These are phyloP conservation scores for Ceratosolen solmsi DNA, from an alignment of 1,140 invertebrate genomes.

Conservation along the genomic window DNA sequence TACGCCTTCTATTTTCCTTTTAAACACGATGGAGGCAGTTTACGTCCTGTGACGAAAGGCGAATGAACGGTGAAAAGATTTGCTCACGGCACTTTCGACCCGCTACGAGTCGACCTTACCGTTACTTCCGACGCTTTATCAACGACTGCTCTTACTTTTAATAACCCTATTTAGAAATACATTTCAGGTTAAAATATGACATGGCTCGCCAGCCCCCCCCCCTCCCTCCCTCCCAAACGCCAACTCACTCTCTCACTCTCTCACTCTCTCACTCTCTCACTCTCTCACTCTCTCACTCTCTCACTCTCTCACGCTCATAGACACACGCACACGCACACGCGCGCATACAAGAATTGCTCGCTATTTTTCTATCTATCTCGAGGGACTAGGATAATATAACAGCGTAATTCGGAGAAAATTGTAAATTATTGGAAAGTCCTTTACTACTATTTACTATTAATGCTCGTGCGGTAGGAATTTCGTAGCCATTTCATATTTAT, in stretches of 20 bases:
- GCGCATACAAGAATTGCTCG: too few species aligned
- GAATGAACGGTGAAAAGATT: neutral
- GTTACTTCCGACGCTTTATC: neutral
- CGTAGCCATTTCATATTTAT: neutral
- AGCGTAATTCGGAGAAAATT: neutral
- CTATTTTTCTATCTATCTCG: too few species aligned
- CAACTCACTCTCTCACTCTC: neutral
- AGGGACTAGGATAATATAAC: neutral
- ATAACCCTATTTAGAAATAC: neutral
- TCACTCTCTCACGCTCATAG: too few species aligned
- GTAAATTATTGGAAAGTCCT: neutral
- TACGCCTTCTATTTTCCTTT: conserved; percentile 29
- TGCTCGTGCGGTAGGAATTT: neutral
- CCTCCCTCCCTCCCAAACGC: too few species aligned
- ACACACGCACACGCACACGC: too few species aligned
- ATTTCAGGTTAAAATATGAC: neutral
- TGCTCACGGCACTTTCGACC: neutral
- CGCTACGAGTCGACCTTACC: neutral
- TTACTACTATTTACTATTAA: neutral
- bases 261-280: too few species aligned
- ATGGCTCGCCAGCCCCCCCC: neutral
- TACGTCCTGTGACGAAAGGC: conserved; percentile 13
- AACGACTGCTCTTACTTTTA: neutral
- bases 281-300: too few species aligned
- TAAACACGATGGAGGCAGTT: neutral